These are phyloP conservation scores for Antechinus stuartii DNA, from an alignment of 2,113 vertebrate genomes.

Conservation along the genomic window DNA sequence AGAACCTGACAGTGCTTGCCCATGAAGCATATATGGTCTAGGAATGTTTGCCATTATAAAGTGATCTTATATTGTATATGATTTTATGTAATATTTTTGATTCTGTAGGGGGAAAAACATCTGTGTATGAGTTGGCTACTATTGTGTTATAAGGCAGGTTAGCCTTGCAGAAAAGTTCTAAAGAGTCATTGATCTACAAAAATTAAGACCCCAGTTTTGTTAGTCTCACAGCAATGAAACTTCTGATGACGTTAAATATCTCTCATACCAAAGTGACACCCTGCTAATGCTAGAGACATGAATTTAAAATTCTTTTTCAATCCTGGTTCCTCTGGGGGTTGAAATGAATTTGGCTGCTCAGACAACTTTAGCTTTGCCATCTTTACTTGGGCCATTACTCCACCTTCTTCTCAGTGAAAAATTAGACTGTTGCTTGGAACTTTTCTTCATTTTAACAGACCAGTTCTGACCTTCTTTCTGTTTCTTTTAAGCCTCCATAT, in stretches of 20 bases:
- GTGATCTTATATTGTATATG: not conserved
- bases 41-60: not conserved
- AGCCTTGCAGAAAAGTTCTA: not conserved
- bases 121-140: too few relatives aligned
- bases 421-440: not conserved
- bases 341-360: not conserved
- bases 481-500: not conserved
- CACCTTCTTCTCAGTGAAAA: not conserved
- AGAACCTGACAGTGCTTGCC: not conserved
- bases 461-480: not conserved
- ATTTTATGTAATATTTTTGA: not conserved
- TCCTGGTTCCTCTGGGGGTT: not conserved
- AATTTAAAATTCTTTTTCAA: not conserved
- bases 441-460: not conserved
- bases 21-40: not conserved
- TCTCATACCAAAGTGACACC: not conserved
- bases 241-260: not conserved
- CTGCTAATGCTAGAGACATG: not conserved
- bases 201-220: not conserved
- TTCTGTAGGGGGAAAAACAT: too few relatives aligned
- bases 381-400: not conserved
- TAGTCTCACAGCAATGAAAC: not conserved
- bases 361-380: not conserved
- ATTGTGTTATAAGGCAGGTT: not conserved
- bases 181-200: not conserved